Evolutionary conservation across 2,888 invertebrate species (phyloP), one percentile per base, ranked within the genome.

Genomic region (Calameuta filiformis): DNA sequence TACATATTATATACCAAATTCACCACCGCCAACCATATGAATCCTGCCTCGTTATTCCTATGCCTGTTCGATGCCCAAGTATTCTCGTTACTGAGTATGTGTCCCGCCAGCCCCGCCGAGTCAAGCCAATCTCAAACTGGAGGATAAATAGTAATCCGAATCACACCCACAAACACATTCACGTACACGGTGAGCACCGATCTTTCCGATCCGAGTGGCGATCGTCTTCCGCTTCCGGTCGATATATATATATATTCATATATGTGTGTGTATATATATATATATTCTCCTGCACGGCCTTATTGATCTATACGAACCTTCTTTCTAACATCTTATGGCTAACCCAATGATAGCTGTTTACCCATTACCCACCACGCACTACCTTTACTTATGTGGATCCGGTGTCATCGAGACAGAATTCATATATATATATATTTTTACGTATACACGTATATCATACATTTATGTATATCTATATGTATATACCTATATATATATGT

Each of bases 61-160:
- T 56, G 56, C 56, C 56, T 56, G 56, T 56, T 56, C 56, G 56
- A 56, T 56, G 56, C 56, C 56, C 56, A 23, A 56, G 23, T 56
- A 56, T 56, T 56, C 23, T 56, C 56, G 56, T 56, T 56, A 56
- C 56, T 56, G 56, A 56, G 56, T 56, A 56, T 56, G 56, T 56
- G 56, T 71, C 90, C 91, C 91, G 91, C 91, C 91, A 91, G 91
- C 91, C 91, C 91, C 91, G 91, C 90, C 89, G 91, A 91, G 91
- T 89, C 91, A 90, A 91, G 91, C 91, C 91, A 88, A 56, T 56
- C 56, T 56, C 56, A 56, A 56, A 56, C 56, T 87, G 89, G 91
- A 89, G 89, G 89, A 88, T 88, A 87, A 88, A 87, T 85, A 85
- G 86, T 86, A 86, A 85, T 87, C 85, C 85, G 86, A 84, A 84